Conservation (phyloP, 2,797 vertebrate species). For the Rhincodon typus region DNA sequence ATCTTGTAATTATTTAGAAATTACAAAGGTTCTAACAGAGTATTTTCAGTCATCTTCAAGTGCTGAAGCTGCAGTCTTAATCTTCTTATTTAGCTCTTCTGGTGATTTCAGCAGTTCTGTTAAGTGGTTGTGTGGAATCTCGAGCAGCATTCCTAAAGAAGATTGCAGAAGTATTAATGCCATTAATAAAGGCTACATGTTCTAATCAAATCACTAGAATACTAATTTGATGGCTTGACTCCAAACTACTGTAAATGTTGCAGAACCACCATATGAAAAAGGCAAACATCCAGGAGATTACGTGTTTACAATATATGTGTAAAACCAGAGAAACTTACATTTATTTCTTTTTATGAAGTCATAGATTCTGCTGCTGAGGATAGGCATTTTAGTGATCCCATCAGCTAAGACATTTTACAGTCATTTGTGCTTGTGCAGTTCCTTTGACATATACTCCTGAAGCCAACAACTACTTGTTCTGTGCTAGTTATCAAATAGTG, state of each 20-base stretch:
- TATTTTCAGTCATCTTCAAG: neutral
- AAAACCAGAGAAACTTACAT: neutral
- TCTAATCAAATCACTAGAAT: neutral
- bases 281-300: neutral
- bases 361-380: neutral
- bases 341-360: neutral
- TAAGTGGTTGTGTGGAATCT: constrained; percentile 12
- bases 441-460: neutral
- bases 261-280: neutral
- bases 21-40: neutral
- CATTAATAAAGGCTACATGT: no score
- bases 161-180: constrained; percentile 4
- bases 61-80: constrained; percentile 31
- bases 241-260: neutral
- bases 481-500: neutral
- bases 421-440: neutral
- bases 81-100: constrained; percentile 24
- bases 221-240: neutral
- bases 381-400: neutral
- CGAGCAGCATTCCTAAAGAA: constrained; percentile 36
- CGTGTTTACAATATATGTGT: neutral
- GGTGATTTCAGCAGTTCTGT: constrained; percentile 32
- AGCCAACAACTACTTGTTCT: neutral
- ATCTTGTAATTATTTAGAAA: neutral
- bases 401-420: neutral